Evolutionary conservation across 92 coral and sea anemone species (phyloP), one percentile per base, ranked within the genome.

Genomic region (Anthopleura xanthogrammica): DNA sequence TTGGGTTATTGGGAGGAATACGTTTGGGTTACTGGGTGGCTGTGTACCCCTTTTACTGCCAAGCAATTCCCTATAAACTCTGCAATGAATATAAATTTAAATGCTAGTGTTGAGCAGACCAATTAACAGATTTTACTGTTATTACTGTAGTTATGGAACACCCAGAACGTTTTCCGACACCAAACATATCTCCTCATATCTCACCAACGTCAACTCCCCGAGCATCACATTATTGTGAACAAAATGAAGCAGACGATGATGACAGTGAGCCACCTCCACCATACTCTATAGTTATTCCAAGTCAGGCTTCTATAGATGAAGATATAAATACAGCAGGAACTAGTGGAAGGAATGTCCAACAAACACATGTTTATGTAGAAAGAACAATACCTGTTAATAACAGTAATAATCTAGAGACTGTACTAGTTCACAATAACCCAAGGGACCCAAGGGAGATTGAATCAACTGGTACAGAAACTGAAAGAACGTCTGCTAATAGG

Each of bases 91-190:
- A 54, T 54, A 6, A 54, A 54, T 54, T 54, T 54, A 50, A 50
- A 50, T 54, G 16, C 7, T 54, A 8, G 1, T 54, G 7, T 24
- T 68, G 12, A 68, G 29, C 29, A 68, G 24, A 23, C 29, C 52
- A 10, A 20, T 75, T 77, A 77, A 77, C 42, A 79, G 12, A 41
- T 22, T 48, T 57, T 8, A 12, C 68, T 71, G 41, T 50, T 12
- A 11, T 54, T 14, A 0, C 65, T 68, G 12, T 66, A 92, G 95
- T 92, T 13, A 90, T 92, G 93, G 83, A 84, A 79, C 97, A 90
- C 60, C 97, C 97, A 41, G 97, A 93, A 55, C 87, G 92, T 57
- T 93, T 40, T 73, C 97, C 94, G 1, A 88, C 97, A 20, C 92
- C 94, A 42, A 77, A 87, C 41, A 60, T 77, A 16, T 16, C 87